Conservation (phyloP, 2,888 invertebrate genomes). For the Pyrocoelia pectoralis region DNA sequence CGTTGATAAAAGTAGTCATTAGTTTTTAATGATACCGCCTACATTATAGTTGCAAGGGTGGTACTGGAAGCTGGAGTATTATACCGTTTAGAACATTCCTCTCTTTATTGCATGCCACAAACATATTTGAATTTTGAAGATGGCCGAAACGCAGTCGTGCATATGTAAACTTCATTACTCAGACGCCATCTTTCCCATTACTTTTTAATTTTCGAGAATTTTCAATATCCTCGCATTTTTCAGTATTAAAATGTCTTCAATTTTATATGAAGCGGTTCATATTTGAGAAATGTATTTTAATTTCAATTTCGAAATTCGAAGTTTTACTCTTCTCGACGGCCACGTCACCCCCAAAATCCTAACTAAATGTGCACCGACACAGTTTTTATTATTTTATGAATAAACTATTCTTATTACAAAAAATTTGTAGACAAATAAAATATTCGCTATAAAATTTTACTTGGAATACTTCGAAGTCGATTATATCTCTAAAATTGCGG, state of each 20-base stretch:
- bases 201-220: slow-evolving; percentile 3
- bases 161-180: slow-evolving; percentile 48
- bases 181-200: slow-evolving; percentile 28
- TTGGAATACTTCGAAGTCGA: no score
- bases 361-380: no score
- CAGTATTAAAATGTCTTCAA: not conserved
- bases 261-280: no score
- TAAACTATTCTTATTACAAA: no score
- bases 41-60: slow-evolving; percentile 20
- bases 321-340: no score
- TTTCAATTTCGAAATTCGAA: no score
- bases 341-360: no score
- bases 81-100: slow-evolving; percentile 40
- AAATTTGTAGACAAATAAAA: no score
- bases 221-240: slow-evolving; percentile 3
- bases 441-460: no score
- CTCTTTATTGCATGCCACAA: slow-evolving; percentile 42
- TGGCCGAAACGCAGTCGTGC: slow-evolving; percentile 46
- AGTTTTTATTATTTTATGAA: no score
- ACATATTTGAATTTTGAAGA: slow-evolving; percentile 44
- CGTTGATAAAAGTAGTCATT: slow-evolving; percentile 35
- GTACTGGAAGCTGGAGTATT: slow-evolving; percentile 16
- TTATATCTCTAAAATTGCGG: no score
- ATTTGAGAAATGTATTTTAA: no score
- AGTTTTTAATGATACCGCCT: slow-evolving; percentile 31